phyloP scores from a whole-genome alignment of 2,113 vertebrate species.

The cattle (Bos taurus) region DNA sequence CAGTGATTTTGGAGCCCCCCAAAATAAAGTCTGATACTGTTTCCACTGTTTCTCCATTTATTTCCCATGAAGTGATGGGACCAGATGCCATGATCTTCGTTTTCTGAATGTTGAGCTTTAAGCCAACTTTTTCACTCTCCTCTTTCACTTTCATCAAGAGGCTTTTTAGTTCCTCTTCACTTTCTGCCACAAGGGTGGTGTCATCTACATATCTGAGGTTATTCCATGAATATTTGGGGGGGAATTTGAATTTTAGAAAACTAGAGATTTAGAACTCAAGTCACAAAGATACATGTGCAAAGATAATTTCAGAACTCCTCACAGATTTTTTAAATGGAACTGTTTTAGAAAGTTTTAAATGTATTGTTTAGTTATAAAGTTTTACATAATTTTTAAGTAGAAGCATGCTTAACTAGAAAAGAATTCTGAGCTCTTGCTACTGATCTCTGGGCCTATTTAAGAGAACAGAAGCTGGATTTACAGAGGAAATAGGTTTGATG shows the following conservation, averaged over 20 bases:
- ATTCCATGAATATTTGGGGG: background rate
- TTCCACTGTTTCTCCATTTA: too few species aligned
- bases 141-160: too few species aligned
- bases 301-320: background rate
- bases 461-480: background rate
- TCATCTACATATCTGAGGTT: too few species aligned
- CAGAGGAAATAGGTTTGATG: background rate
- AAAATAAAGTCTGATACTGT: too few species aligned
- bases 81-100: too few species aligned
- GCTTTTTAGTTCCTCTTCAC: too few species aligned
- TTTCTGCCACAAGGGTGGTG: too few species aligned
- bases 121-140: too few species aligned
- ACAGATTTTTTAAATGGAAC: background rate
- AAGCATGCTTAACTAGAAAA: background rate
- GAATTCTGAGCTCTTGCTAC: background rate
- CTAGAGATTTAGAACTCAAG: background rate
- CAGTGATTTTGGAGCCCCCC: too few species aligned
- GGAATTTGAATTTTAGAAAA: background rate
- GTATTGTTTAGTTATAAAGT: background rate
- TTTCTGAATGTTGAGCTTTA: too few species aligned
- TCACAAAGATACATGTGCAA: background rate
- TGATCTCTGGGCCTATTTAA: background rate
- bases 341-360: background rate
- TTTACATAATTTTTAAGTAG: background rate
- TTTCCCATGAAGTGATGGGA: too few species aligned